These are phyloP conservation scores for Rhipidura dahli DNA, from an alignment of 2,113 vertebrate species.

Conservation along the genomic window DNA sequence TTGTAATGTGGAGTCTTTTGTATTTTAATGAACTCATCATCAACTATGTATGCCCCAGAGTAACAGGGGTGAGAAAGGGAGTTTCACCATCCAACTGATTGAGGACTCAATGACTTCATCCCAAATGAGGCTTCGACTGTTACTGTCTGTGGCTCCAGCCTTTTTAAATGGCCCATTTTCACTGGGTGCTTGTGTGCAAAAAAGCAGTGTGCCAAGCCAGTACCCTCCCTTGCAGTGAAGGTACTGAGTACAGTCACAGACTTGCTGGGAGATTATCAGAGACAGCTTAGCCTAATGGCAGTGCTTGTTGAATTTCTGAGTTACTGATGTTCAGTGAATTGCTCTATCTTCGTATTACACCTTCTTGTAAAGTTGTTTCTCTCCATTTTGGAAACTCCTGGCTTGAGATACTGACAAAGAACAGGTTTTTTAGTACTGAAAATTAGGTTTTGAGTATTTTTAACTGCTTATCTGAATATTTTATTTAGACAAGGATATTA, in stretches of 20 bases:
- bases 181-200: neutral
- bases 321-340: neutral
- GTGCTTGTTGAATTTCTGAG: neutral
- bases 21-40: slow-evolving; percentile 21
- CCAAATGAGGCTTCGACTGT: neutral
- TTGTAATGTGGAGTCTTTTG: neutral
- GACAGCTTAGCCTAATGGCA: neutral
- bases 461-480: neutral
- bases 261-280: neutral
- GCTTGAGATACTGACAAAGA: neutral
- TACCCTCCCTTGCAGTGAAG: neutral
- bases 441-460: neutral
- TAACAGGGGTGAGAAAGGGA: neutral
- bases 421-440: neutral
- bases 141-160: neutral
- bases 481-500: neutral
- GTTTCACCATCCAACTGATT: neutral
- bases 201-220: neutral
- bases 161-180: neutral
- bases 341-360: neutral
- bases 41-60: neutral
- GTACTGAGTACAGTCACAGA: neutral
- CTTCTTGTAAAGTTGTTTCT: neutral
- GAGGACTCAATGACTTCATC: neutral
- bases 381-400: neutral